phyloP scores from a whole-genome alignment of 2,113 vertebrate species.

The Tragelaphus scriptus region DNA sequence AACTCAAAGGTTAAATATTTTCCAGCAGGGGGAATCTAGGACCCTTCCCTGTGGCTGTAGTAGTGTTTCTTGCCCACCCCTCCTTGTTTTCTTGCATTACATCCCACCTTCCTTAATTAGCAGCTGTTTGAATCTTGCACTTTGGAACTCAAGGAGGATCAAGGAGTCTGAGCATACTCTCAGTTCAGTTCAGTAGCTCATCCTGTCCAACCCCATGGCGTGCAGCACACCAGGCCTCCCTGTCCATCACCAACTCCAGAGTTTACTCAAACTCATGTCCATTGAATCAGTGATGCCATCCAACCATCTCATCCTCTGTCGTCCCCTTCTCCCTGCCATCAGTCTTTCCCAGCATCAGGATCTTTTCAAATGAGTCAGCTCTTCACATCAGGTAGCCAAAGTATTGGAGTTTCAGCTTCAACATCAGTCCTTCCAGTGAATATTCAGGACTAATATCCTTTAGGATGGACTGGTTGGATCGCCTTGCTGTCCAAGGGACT shows the following conservation, averaged over 20 bases:
- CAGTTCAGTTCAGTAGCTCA: neutral
- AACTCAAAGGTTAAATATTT: neutral
- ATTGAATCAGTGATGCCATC: neutral
- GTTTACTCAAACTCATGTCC: neutral
- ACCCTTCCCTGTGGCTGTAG: neutral
- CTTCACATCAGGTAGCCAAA: neutral
- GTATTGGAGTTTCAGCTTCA: neutral
- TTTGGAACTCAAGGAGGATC: neutral
- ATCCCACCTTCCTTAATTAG: neutral
- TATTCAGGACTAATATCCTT: neutral
- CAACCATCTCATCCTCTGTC: neutral
- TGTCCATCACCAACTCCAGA: neutral
- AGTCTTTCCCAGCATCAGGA: neutral
- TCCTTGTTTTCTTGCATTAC: neutral
- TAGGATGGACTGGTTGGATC: neutral
- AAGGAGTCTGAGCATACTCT: neutral
- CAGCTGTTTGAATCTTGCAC: neutral
- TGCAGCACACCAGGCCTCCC: neutral
- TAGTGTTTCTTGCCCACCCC: neutral
- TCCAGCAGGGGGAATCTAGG: neutral
- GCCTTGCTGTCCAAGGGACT: neutral
- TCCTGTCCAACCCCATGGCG: accelerated
- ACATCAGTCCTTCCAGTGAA: neutral
- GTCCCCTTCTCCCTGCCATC: neutral
- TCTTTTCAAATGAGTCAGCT: neutral